These are phyloP conservation scores for Volucella inanis DNA, from an alignment of 2,888 invertebrate species.

Conservation along the genomic window DNA sequence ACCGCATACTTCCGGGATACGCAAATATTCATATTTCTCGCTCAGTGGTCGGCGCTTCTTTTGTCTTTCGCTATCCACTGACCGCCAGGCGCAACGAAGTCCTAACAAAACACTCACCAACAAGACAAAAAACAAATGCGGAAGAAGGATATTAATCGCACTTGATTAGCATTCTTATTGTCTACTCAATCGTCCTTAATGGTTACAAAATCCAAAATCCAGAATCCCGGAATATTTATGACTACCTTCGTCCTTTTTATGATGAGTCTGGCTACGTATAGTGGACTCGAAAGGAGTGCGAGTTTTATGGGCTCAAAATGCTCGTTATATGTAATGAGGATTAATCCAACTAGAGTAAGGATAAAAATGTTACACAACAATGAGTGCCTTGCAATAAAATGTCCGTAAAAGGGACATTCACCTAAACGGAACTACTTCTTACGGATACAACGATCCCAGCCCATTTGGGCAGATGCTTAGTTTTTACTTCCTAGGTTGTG, in stretches of 20 bases:
- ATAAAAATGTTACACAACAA: constrained; percentile 64
- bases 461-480: constrained; percentile 57
- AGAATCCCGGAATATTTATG: constrained; percentile 38
- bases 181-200: constrained; percentile 58
- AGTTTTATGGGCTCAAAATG: constrained; percentile 60
- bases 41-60: constrained; percentile 43
- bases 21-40: constrained; percentile 71
- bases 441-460: constrained; percentile 5
- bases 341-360: constrained; percentile 61
- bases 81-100: constrained; percentile 13
- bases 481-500: constrained; percentile 44
- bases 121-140: constrained; percentile 37
- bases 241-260: constrained; percentile 33
- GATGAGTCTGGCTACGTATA: neutral
- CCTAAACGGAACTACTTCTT: constrained; percentile 1
- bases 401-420: constrained; percentile 63
- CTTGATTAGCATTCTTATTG: constrained; percentile 74
- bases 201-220: constrained; percentile 52
- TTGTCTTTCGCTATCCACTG: constrained; percentile 26
- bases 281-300: constrained; percentile 10
- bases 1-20: constrained; percentile 71
- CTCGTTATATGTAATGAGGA: constrained; percentile 59
- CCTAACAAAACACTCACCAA: constrained; percentile 56
- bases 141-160: constrained; percentile 71
- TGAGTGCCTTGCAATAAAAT: constrained; percentile 48